These are phyloP conservation scores for Apoda limacodes DNA, from an alignment of 2,888 invertebrate genomes.

Conservation along the genomic window DNA sequence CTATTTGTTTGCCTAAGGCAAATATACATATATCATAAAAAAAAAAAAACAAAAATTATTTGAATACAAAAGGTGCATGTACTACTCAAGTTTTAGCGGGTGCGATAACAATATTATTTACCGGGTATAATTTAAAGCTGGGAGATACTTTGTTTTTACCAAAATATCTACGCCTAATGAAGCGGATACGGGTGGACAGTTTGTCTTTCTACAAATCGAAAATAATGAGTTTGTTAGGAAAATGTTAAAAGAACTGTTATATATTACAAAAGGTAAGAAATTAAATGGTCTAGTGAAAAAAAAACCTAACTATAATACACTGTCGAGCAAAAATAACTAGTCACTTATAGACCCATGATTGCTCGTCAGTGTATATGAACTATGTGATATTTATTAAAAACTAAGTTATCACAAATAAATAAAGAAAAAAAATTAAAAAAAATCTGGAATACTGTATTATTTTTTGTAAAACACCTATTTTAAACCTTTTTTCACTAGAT, in stretches of 20 bases:
- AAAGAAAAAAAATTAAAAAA: no score
- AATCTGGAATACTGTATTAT: no score
- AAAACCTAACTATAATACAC: neutral
- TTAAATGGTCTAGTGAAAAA: no score
- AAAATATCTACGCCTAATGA: slow-evolving; percentile 65
- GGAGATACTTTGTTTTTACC: slow-evolving; percentile 63
- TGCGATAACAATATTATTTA: slow-evolving; percentile 42
- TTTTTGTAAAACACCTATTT: no score
- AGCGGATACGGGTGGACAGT: slow-evolving; percentile 58
- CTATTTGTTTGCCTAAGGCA: slow-evolving; percentile 7
- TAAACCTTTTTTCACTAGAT: no score
- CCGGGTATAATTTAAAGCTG: slow-evolving; percentile 46
- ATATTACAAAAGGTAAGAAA: no score
- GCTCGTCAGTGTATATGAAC: no score
- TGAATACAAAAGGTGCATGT: no score
- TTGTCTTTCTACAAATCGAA: slow-evolving; percentile 61
- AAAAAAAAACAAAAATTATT: slow-evolving; percentile 9
- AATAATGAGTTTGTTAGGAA: slow-evolving; percentile 27
- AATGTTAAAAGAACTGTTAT: slow-evolving; percentile 28
- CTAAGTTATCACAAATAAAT: no score
- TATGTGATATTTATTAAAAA: no score
- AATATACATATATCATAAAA: slow-evolving; percentile 11
- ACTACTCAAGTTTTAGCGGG: no score
- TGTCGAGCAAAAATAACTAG: neutral
- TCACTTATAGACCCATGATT: no score